These are phyloP conservation scores for Zaprionus vittiger DNA, from an alignment of 1,140 invertebrate genomes.

Conservation along the genomic window DNA sequence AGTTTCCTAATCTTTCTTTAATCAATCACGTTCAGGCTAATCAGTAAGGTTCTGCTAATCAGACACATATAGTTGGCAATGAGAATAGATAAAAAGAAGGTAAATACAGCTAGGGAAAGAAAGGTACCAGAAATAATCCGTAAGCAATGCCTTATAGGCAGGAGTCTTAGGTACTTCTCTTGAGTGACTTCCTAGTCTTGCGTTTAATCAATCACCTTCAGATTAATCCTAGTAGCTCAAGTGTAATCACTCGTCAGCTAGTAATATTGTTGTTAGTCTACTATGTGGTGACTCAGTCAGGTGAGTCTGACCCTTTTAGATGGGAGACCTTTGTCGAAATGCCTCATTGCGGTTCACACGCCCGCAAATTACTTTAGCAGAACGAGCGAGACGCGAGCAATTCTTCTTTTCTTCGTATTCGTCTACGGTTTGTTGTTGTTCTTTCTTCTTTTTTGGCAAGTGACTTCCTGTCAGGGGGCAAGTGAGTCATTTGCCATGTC, in stretches of 20 bases:
- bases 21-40: no score
- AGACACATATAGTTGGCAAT: background rate
- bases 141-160: no score
- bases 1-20: no score
- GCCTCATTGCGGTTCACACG: slow-evolving; percentile 27
- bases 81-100: no score
- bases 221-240: background rate
- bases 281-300: background rate
- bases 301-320: background rate
- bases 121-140: no score
- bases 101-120: no score
- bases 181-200: no score
- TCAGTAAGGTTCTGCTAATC: no score
- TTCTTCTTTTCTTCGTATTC: slow-evolving; percentile 1
- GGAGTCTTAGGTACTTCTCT: no score
- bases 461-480: slow-evolving; percentile 22
- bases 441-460: slow-evolving; percentile 23
- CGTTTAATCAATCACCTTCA: no score
- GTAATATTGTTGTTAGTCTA: background rate
- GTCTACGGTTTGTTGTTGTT: background rate
- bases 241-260: background rate
- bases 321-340: background rate
- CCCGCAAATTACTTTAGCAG: slow-evolving; percentile 37
- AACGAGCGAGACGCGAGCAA: slow-evolving; percentile 12
- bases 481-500: slow-evolving; percentile 29